Conservation (phyloP, 2,797 vertebrate species). For the Holocentrus rufus region DNA sequence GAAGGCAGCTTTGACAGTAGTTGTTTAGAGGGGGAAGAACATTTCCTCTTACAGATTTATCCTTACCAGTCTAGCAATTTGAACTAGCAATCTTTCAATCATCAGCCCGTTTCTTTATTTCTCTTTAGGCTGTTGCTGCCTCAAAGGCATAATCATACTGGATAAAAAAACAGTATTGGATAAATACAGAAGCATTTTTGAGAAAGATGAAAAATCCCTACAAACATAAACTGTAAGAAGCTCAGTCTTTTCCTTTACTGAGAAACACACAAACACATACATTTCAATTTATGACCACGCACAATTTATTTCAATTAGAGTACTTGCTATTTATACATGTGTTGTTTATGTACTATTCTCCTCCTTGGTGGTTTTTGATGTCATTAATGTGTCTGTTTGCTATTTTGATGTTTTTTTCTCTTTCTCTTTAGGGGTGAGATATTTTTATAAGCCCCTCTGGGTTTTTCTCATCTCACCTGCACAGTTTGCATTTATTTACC, state of each 20-base stretch:
- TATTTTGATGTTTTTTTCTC: not conserved
- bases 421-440: not conserved
- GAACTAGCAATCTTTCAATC: slow-evolving; percentile 31
- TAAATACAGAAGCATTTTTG: slow-evolving; percentile 13
- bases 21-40: no score
- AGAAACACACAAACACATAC: no score
- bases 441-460: slow-evolving; percentile 6
- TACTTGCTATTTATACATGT: not conserved
- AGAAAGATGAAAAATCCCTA: not conserved
- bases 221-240: no score
- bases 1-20: no score
- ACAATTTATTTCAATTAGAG: not conserved
- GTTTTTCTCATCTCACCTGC: not conserved
- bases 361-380: no score
- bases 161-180: not conserved
- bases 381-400: not conserved
- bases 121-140: slow-evolving; percentile 17
- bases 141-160: slow-evolving; percentile 17
- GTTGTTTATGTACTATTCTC: not conserved
- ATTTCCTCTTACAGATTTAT: no score
- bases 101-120: not conserved
- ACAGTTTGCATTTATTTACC: slow-evolving; percentile 21
- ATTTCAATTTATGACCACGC: no score
- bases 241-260: no score
- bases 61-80: not conserved